Base-by-base conservation (phyloP, 2,888 invertebrate genomes). In the Salticus scenicus region DNA sequence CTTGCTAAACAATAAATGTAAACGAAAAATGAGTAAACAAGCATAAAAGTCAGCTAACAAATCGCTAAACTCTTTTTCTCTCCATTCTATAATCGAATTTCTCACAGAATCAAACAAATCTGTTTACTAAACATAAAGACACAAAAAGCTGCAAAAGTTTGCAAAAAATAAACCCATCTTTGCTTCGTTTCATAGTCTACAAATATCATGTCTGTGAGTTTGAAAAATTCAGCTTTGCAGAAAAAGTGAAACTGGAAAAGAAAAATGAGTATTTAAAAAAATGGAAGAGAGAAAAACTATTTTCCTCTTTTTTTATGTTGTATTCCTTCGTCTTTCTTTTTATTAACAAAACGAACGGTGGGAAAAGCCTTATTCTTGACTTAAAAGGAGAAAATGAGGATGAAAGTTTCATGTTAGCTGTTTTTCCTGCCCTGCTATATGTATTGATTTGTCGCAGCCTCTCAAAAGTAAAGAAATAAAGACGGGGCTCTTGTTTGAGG, bases 341-440 rank as follows among this genome's bases (percentile, higher is more conserved):
- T 66, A 66, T 66, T 66, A 31, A n/a, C 57, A 10, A 57, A 57
- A 24, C 20, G 57, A 42, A 33, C 12, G 37, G 8, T 63, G 24
- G 41, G 41, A 66, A 30, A 73, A 74, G 69, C 74, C 78, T 67
- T 70, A 70, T 74, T 74, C 78, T 79, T 79, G 84, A 78, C 79
- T 85, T 85, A 85, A 85, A 74, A 51, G 78, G 84, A 74, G 78
- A 79, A 78, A 85, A 85, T 85, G 84, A 79, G 79, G 79, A 78
- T 85, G 78, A 79, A 85, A 85, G 77, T 79, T 85, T 85, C 84
- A 85, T 85, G 84, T 79, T 74, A 78, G 84, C 78, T 73, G 82
- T 63, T 30, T 77, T 64, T 42, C 33, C 73, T 20, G 4, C n/a
- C 41, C 28, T 41, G n/a, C 69, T 37, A 31, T 41, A 30, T 20